Percentiles rank a stretch among this genome's conserved stretches.
Evolutionary conservation across 1,140 invertebrate genomes (phyloP).

Genomic region (Drosophila nasuta): DNA sequence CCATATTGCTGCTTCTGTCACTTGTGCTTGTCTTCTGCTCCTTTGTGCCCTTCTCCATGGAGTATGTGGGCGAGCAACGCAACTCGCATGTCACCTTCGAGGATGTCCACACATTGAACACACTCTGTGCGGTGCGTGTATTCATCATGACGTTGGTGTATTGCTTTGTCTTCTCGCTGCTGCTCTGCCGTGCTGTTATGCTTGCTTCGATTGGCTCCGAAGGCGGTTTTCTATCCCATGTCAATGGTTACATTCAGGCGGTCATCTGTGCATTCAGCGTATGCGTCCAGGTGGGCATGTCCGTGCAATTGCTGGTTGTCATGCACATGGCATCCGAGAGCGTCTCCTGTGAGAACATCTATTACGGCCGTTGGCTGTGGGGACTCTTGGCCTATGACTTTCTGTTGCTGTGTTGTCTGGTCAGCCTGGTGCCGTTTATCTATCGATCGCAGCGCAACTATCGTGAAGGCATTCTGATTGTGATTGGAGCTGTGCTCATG

Average conservation of each 20-base stretch:
- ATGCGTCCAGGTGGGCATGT: constrained; percentile 86
- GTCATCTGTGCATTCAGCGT: constrained; percentile 87
- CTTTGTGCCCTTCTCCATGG: constrained; percentile 86
- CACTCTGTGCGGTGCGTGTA: constrained; percentile 78
- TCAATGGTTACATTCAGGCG: constrained; percentile 87
- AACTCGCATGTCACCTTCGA: constrained; percentile 82
- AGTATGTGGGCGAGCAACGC: constrained; percentile 79
- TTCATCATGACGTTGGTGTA: constrained; percentile 86
- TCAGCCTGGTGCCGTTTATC: constrained; percentile 86
- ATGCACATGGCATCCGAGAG: constrained; percentile 82
- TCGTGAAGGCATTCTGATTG: constrained; percentile 86
- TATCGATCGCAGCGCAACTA: constrained; percentile 88
- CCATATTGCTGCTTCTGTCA: constrained; percentile 85
- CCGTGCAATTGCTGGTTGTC: constrained; percentile 84
- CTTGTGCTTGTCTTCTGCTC: constrained; percentile 86
- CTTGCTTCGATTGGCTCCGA: constrained; percentile 87
- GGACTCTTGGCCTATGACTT: constrained; percentile 86
- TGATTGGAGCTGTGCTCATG: constrained; percentile 75
- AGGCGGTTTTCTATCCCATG: constrained; percentile 87
- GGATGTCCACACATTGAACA: constrained; percentile 76
- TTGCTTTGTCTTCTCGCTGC: constrained; percentile 86
- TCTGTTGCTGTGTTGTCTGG: constrained; percentile 86
- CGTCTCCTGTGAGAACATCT: constrained; percentile 84
- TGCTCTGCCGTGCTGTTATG: constrained; percentile 87
- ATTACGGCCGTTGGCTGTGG: constrained; percentile 83